Percentiles rank a stretch among this genome's conserved stretches.
These are phyloP conservation scores for Lasioglossum villosulum DNA, from an alignment of 2,888 invertebrate species.

Conservation along the genomic window DNA sequence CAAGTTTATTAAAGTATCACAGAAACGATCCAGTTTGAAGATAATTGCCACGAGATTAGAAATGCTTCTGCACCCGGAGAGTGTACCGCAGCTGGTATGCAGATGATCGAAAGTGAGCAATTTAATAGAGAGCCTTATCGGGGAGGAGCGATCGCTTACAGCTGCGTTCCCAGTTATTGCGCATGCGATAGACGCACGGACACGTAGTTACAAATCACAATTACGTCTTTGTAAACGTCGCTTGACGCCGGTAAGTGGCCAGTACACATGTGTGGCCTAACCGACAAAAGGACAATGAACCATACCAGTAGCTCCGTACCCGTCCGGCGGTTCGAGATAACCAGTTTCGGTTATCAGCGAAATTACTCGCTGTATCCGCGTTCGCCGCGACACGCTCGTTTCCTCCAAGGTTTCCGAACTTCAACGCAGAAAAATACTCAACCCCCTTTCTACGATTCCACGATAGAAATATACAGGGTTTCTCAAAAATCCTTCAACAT, in stretches of 20 bases:
- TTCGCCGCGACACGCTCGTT: not conserved
- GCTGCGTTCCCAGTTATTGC: conserved; percentile 43
- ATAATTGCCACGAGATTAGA: not conserved
- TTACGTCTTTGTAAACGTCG: conserved; percentile 59
- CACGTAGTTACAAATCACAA: conserved; percentile 58
- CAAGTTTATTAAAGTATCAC: not conserved
- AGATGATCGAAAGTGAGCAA: conserved; percentile 29
- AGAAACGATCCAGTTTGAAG: not conserved
- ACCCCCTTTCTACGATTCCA: too few species aligned
- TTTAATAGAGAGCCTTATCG: conserved; percentile 39
- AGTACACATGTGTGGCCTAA: conserved; percentile 44
- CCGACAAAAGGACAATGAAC: conserved; percentile 74
- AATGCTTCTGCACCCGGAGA: not conserved
- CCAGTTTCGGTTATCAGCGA: conserved; percentile 71
- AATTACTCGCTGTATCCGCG: conserved; percentile 36
- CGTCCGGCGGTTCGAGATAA: conserved; percentile 67
- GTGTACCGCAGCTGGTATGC: not conserved
- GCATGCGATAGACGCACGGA: conserved; percentile 39
- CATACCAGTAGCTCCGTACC: conserved; percentile 54
- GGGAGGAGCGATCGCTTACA: conserved; percentile 22
- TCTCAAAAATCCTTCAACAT: too few species aligned
- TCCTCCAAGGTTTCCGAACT: not conserved
- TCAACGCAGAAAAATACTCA: not conserved
- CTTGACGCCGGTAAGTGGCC: conserved; percentile 49
- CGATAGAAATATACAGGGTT: too few species aligned